Conservation (phyloP, 2,797 vertebrate genomes). For the Ciconia nigra region DNA sequence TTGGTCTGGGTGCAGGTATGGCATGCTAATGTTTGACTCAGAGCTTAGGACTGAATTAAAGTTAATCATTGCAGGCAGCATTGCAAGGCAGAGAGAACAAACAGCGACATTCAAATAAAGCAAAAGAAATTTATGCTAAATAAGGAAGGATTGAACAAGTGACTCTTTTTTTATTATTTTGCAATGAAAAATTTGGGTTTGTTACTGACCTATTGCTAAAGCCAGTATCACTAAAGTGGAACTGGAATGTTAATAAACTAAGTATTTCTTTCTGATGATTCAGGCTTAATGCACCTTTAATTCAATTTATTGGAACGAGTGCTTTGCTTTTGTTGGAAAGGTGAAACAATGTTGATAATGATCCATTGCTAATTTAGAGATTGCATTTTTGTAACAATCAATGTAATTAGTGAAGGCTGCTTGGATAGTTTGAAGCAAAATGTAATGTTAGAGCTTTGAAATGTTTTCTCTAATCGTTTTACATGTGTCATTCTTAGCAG, state of each 20-base stretch:
- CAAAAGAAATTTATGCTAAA: background rate
- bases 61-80: background rate
- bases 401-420: conserved; percentile 10
- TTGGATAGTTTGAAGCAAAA: background rate
- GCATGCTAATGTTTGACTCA: background rate
- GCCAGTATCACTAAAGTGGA: background rate
- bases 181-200: background rate
- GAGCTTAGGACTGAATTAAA: background rate
- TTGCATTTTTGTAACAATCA: conserved; percentile 10
- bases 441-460: background rate
- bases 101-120: background rate
- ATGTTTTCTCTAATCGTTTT: background rate
- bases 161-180: background rate
- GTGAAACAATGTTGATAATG: background rate
- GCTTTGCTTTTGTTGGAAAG: background rate
- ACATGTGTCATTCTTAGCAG: background rate
- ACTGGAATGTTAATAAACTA: background rate
- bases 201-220: background rate
- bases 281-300: conserved; percentile 29
- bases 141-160: background rate
- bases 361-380: conserved; percentile 23
- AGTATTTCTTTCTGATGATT: background rate
- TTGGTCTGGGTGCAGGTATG: background rate
- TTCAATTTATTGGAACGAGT: conserved; percentile 24
- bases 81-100: background rate